Base-by-base conservation (phyloP, 2,888 invertebrate genomes). In the Diachrysia chrysitis region DNA sequence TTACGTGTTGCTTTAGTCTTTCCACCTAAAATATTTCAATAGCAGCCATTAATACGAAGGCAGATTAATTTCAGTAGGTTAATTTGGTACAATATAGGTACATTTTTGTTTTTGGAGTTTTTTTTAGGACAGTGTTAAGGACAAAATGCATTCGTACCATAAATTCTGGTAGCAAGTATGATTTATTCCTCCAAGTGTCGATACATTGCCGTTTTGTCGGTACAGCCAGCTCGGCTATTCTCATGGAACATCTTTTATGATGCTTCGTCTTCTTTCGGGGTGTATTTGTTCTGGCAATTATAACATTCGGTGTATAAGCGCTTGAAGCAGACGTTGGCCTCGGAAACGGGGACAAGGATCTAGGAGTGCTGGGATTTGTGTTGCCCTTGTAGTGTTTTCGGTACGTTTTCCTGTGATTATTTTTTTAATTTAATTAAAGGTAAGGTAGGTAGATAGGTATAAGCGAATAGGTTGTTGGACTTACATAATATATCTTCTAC, bases 131-230 rank as follows among this genome's bases (percentile, higher is more conserved):
- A 37, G 37, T n/a, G n/a, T n/a, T 16, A 0, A 7, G n/a, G n/a
- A 42, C n/a, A 42, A 42, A 42, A 16, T 6, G 6, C 7, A 54
- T 12, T 61, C 59, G 6, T 81, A 94, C 94, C 94, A 94, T 94
- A 64, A 79, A 82, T 51, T 69, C 85, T n/a, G 94, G 92, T 25
- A 95, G 83, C 37, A 87, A 69, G 42, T 87, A 61, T 55, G 83
- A 81, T 70, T 90, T 93, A 48, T 79, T 83, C 70, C 89, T 85
- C 94, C 93, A 94, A 42, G 93, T 92, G 14, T 91, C 91, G 25
- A 95, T 82, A 72, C 94, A 94, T 29, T 90, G 90, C 42, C 94
- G 85, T 83, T 95, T 95, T 0, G 89, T 82, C 2, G 95, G 95
- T 16, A 87, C 85, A 1, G 95, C 92, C 51, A 95, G 74, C 79